A percentile compares a stretch with the other conserved stretches of the same genome.
Conservation (phyloP, 1,140 invertebrate genomes). For the Rhagoletis pomonella region DNA sequence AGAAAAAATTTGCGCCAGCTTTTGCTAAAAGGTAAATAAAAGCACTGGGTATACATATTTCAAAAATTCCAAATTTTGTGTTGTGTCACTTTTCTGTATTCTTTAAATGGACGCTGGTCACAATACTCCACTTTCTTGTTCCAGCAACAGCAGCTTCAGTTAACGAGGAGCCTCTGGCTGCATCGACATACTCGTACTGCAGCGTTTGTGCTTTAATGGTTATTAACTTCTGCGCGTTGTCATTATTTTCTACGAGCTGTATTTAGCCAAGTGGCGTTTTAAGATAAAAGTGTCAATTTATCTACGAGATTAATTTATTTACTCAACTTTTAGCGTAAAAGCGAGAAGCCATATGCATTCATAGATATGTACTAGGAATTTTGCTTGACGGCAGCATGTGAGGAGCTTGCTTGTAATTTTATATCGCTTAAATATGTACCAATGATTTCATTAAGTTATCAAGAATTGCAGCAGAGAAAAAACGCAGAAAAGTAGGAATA, state of each 20-base stretch:
- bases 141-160: not conserved
- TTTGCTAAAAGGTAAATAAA: too few relatives aligned
- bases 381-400: not conserved
- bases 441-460: too few relatives aligned
- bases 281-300: conserved; percentile 50
- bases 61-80: too few relatives aligned
- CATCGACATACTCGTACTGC: not conserved
- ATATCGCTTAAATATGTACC: not conserved
- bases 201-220: not conserved
- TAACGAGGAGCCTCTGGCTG: not conserved
- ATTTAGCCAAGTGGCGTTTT: conserved; percentile 38
- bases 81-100: not conserved
- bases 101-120: not conserved
- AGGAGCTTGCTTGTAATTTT: not conserved
- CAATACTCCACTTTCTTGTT: not conserved
- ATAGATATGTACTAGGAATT: not conserved
- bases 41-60: too few relatives aligned
- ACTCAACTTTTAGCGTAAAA: not conserved
- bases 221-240: conserved; percentile 23
- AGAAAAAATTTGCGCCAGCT: too few relatives aligned
- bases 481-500: too few relatives aligned
- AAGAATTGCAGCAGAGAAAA: too few relatives aligned
- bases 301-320: conserved; percentile 32
- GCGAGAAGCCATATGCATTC: not conserved
- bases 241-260: conserved; percentile 21